Evolutionary conservation across 2,113 vertebrate genomes (phyloP).

Genomic region (Corythoichthys haematopterus): DNA sequence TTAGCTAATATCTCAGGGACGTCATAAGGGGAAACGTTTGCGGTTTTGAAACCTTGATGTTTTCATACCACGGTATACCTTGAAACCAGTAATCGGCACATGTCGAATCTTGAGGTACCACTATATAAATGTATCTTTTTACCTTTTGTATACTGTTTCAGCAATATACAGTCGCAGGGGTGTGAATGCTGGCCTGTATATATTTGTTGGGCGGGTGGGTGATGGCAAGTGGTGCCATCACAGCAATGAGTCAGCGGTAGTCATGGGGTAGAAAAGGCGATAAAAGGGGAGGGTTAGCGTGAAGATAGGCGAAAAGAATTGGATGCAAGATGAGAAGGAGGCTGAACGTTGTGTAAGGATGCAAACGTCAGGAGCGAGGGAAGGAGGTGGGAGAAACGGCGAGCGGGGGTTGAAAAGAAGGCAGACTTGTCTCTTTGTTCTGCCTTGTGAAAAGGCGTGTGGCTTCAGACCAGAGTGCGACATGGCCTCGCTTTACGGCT

Average conservation of each 20-base stretch:
- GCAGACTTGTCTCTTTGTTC: conserved; percentile 64
- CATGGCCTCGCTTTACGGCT: conserved; percentile 46
- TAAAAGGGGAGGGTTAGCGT: conserved; percentile 38
- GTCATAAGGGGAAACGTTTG: no score
- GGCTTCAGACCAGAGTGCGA: conserved; percentile 50
- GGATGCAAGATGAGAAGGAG: conserved; percentile 29
- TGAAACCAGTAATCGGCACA: no score
- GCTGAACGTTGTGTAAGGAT: conserved; percentile 23
- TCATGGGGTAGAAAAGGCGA: conserved; percentile 51
- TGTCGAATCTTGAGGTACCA: no score
- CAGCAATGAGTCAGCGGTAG: conserved; percentile 63
- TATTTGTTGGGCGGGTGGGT: not conserved
- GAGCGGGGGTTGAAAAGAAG: conserved; percentile 39
- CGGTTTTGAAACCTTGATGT: no score
- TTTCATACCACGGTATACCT: no score
- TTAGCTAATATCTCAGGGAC: no score
- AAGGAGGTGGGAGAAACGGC: conserved; percentile 32
- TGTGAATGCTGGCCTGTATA: not conserved
- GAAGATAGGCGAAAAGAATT: conserved; percentile 44
- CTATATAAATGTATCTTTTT: no score
- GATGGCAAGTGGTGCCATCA: conserved; percentile 31
- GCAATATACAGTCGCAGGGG: not conserved
- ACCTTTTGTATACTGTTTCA: no score
- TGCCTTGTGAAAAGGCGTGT: conserved; percentile 53
- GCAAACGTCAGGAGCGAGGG: conserved; percentile 22